Conservation (phyloP, 37 sponge, comb jelly and placozoan genomes). For the Halisarca cf. caerulea region DNA sequence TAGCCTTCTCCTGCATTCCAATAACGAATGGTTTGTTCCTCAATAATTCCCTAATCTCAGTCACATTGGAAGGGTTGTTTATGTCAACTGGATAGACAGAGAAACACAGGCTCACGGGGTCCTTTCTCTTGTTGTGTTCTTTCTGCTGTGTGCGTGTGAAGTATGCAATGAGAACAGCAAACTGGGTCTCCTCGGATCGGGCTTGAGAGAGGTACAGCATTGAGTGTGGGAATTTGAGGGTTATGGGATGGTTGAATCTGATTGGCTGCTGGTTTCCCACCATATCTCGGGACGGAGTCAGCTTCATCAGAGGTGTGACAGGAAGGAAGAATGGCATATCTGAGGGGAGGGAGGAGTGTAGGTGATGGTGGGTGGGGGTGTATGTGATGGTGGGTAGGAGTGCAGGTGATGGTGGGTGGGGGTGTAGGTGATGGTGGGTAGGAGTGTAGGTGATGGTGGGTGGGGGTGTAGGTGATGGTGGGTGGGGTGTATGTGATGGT, state of each 20-base stretch:
- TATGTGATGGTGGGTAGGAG: too few relatives aligned
- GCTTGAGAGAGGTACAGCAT: neutral
- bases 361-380: too few relatives aligned
- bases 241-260: conserved; percentile 11
- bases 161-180: neutral
- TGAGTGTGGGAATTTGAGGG: conserved; percentile 5
- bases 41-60: neutral
- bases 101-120: neutral
- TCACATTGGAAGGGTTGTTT: conserved; percentile 1
- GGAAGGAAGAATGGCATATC: neutral
- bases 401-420: too few relatives aligned
- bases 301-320: neutral
- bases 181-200: neutral
- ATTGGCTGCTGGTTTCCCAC: neutral
- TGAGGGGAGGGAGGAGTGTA: neutral
- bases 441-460: too few relatives aligned
- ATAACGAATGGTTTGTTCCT: neutral
- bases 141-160: neutral
- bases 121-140: neutral
- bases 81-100: conserved; percentile 3
- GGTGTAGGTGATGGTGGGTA: too few relatives aligned
- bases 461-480: too few relatives aligned
- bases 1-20: neutral
- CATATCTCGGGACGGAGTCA: conserved; percentile 5
- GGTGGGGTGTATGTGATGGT: too few relatives aligned